Conservation (phyloP, 2,113 vertebrate genomes). For the Odocoileus hemionus region DNA sequence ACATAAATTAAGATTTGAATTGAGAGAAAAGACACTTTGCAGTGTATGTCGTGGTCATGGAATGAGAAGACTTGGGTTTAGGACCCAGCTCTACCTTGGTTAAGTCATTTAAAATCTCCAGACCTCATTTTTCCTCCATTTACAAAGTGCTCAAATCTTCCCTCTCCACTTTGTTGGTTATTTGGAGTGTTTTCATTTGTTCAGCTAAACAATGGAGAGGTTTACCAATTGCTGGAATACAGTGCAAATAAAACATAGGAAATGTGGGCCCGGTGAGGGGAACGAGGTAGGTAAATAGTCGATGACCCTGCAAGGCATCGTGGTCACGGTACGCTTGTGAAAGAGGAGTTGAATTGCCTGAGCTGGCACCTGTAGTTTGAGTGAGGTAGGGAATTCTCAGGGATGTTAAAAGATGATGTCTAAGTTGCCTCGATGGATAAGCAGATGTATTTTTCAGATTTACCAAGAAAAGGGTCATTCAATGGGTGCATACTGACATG, state of each 20-base stretch:
- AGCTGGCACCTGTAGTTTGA: background rate
- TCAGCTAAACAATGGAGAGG: background rate
- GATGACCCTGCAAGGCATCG: fast-evolving
- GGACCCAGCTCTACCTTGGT: background rate
- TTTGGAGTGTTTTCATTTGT: background rate
- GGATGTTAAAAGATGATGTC: background rate
- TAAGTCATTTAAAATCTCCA: background rate
- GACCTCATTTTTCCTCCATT: background rate
- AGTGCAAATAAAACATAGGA: background rate
- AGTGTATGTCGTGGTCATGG: background rate
- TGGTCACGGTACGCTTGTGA: background rate
- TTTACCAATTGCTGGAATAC: background rate
- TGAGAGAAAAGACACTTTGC: background rate
- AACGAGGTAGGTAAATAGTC: background rate
- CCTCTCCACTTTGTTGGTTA: background rate
- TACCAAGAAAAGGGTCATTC: background rate
- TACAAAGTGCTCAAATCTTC: background rate
- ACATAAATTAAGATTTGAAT: background rate
- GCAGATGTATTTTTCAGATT: background rate
- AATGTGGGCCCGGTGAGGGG: background rate
- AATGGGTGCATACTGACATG: background rate
- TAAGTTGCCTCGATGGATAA: background rate
- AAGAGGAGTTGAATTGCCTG: background rate
- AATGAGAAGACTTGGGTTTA: background rate
- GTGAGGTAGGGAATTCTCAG: background rate